Base-by-base conservation (phyloP, 2,113 vertebrate species). In the Trogon surrucura region DNA sequence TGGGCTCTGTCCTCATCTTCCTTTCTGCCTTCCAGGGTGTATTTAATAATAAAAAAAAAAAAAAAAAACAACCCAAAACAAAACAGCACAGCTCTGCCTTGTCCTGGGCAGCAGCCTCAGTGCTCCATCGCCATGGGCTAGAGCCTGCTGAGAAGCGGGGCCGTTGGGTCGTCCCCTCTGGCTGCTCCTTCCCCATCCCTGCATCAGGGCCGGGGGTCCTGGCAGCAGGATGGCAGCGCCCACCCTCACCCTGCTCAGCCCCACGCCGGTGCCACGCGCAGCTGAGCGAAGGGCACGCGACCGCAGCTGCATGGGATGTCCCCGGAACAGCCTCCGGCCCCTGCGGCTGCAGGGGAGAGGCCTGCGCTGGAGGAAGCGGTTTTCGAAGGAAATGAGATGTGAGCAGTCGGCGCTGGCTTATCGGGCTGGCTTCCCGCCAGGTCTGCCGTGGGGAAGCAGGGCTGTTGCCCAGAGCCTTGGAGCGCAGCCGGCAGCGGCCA, bases 21-120 rank as follows among this genome's bases (percentile, higher is more conserved):
- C 51, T 77, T 18, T 65, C 22, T 82, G 79, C 74, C 51, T 75
- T 47, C 57, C 38, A 48, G 30, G 36, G 16, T 89, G 58, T 96
- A 97, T 97, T 97, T 96, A 97, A 96, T 96, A 94, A 95, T 92
- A 95, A 96, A 95, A 94, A 25, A 36, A n/a, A n/a, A n/a, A n/a
- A n/a, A n/a, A n/a, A n/a, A n/a, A n/a, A n/a, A n/a, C n/a, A n/a
- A 7, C 36, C 36, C 36, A 41, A 70, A 74, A 32, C 26, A 8
- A 72, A 74, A 65, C 44, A 36, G 15, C 13, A 13, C 7, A 16
- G 17, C 21, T 15, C 6, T 22, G 30, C 58, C 60, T 44, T 8
- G 6, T 36, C 48, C 14, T 30, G 53, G 67, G 66, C 48, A 19
- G 45, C 36, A 50, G 26, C 77, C 10, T 19, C 0, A 0, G 21